Base-by-base conservation (phyloP, 2,113 vertebrate species). In the Pseudorasbora parva region DNA sequence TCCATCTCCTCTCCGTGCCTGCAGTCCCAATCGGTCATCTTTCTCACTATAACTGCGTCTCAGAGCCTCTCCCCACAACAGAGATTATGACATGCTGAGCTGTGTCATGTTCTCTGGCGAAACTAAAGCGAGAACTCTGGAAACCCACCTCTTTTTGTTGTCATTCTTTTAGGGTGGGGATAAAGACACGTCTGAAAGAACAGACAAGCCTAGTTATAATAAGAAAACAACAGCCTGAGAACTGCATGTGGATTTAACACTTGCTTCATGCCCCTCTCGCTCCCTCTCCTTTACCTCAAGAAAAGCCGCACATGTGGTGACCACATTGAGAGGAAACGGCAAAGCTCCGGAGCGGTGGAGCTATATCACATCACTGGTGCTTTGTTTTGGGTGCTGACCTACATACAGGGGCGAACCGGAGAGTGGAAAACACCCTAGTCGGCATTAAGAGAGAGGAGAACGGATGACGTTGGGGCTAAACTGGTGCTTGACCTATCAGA, bases 321-420 rank as follows among this genome's bases (percentile, higher is more conserved):
- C 27, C 84, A 85, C 14, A 85, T 68, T 74, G 57, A 51, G 60
- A 81, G 71, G 78, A 85, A 85, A 66, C 78, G 5, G 17, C 66
- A 37, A 66, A 81, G 59, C 69, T 66, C 78, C 17, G 41, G 78
- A 43, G 43, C 14, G 59, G 49, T 4, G 8, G 56, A 37, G 59
- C 57, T 54, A 15, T 23, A 75, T 76, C 72, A 51, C 62, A 81
- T 81, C 57, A 51, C 60, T 66, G 41, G 12, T 10, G 43, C 60
- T 80, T 66, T 80, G 78, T 66, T n/a, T n/a, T 90, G 91, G 92
- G 92, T 91, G 90, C 91, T 91, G 92, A 92, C 92, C 92, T 93
- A 91, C 88, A 90, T 91, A 83, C 66, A 88, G 25, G 41, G 85
- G 82, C 2, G 79, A 14, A 57, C 5, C 15, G 37, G 37, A 37